Conservation (phyloP, 23 tunicate species). For the Phallusia fumigata region DNA sequence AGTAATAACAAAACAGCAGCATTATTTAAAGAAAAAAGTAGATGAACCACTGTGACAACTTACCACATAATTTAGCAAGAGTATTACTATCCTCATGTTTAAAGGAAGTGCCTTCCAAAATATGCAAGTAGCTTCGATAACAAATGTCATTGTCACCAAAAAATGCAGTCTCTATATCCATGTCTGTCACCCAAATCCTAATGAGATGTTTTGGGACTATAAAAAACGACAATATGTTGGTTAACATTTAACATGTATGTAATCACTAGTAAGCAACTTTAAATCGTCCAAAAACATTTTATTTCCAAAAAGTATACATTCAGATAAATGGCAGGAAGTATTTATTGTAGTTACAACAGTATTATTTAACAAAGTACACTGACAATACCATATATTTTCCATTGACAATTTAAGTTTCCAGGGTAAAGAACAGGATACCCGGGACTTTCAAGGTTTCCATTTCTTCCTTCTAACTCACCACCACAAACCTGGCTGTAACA, state of each 20-base stretch:
- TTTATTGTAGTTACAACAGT: not conserved
- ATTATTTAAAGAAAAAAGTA: no score
- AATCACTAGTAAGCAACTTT: not conserved
- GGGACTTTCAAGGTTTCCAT: slow-evolving; percentile 43
- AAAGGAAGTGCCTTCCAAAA: slow-evolving; percentile 50
- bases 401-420: slow-evolving; percentile 46
- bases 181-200: slow-evolving; percentile 51
- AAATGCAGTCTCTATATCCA: slow-evolving; percentile 24
- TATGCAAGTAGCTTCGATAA: slow-evolving; percentile 27
- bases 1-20: no score
- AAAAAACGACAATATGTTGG: not conserved
- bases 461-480: slow-evolving; percentile 3
- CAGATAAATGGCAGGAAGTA: not conserved
- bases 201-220: slow-evolving; percentile 32
- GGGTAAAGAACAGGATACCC: slow-evolving; percentile 57
- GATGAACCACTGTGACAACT: not conserved
- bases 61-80: slow-evolving; percentile 63
- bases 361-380: not conserved
- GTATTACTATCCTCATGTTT: slow-evolving; percentile 24
- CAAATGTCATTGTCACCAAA: slow-evolving; percentile 20
- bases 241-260: not conserved
- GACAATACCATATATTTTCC: slow-evolving; percentile 45
- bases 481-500: slow-evolving; percentile 54
- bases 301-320: not conserved
- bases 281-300: no score